Base-by-base conservation (phyloP, 2,888 invertebrate genomes). In the Brachypterus glaber region DNA sequence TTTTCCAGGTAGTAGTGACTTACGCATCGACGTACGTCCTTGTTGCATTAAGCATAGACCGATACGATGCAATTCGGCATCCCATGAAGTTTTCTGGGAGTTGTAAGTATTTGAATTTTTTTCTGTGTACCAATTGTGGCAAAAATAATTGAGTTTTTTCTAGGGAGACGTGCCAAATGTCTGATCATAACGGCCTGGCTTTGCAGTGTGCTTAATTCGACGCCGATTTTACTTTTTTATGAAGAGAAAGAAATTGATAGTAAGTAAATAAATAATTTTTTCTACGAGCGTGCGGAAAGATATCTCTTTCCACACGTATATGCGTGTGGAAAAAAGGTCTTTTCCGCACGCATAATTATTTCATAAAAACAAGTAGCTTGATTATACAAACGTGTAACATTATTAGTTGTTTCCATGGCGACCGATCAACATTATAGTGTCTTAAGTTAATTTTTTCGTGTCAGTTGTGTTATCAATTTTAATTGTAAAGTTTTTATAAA, bases 61-160 rank as follows among this genome's bases (percentile, higher is more conserved):
- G 91, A 52, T 90, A 89, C 58, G 89, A 91, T 57, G 90, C 90
- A 45, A 90, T 91, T 54, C 85, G 86, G n/a, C 82, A 87, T 63
- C 91, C 90, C 1, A 88, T 91, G 87, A 89, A 89, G 67, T 91
- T 91, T 66, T 86, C 87, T 34, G 85, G 87, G 56, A 88, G 89
- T 59, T 88, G 90, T 90, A 70, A 84, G 89, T 82, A 58, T 11
- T 21, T 7, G 9, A 21, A 21, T 39, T 21, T 7, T 7, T 30
- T 8, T 24, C 27, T 21, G 21, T 21, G 21, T 9, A 21, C 21
- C n/a, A 21, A 5, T 21, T 21, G 9, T 9, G 21, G 5, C 9
- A 21, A 21, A 21, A 7, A 21, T 9, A 21, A 7, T 7, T 21
- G 5, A 21, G 21, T 21, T 7, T 21, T 21, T 68, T 72, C 24